Conservation (phyloP, 2,113 vertebrate species). For the Syrmaticus mikado region DNA sequence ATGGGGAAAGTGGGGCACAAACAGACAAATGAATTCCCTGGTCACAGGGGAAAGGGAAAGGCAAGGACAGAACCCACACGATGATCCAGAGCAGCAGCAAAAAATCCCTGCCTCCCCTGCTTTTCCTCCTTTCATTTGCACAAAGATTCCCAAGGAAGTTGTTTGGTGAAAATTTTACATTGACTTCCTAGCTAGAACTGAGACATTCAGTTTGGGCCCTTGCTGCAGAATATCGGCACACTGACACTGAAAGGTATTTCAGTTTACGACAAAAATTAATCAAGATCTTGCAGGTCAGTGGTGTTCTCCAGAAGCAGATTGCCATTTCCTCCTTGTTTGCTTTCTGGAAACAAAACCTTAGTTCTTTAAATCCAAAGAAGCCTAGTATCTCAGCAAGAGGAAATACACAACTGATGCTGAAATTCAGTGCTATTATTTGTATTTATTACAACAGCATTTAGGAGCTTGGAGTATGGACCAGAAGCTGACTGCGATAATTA, state of each 20-base stretch:
- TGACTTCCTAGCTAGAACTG: background rate
- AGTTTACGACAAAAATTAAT: background rate
- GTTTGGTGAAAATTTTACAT: background rate
- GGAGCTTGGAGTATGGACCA: background rate
- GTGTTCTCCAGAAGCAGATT: background rate
- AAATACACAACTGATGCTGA: background rate
- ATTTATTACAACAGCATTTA: background rate
- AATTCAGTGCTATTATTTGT: background rate
- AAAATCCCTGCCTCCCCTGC: fast-evolving
- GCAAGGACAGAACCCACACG: background rate
- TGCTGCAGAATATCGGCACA: background rate
- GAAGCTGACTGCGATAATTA: background rate
- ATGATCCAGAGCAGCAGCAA: background rate
- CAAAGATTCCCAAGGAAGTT: background rate
- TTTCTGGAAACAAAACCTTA: background rate
- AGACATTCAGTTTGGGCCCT: background rate
- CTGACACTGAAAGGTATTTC: background rate
- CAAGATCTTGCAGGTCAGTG: background rate
- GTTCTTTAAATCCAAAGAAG: background rate
- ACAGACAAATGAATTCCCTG: background rate
- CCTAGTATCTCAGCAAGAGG: background rate
- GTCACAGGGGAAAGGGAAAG: background rate
- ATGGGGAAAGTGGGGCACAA: background rate
- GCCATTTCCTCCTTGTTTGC: background rate
- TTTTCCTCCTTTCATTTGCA: background rate